A percentile compares a stretch with the other conserved stretches of the same genome.
Evolutionary conservation across 2,113 vertebrate species (phyloP).

Genomic region (Danionella cerebrum): DNA sequence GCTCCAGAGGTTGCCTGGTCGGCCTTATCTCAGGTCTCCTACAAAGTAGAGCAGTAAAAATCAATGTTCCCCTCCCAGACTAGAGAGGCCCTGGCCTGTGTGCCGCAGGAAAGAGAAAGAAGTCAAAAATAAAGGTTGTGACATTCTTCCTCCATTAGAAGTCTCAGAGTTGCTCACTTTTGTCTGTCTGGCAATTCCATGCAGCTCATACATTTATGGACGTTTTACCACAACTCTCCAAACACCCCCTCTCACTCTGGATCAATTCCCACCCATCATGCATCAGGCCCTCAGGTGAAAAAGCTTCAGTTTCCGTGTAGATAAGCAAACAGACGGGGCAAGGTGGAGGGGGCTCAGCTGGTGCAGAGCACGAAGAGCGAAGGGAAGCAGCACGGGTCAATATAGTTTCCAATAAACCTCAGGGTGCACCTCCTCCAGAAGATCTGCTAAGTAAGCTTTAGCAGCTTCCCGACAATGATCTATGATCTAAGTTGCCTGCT

Average conservation of each 20-base stretch:
- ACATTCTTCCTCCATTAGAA: slow-evolving; percentile 4
- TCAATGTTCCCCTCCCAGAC: slow-evolving; percentile 41
- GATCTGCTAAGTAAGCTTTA: slow-evolving; percentile 20
- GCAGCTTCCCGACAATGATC: slow-evolving; percentile 1
- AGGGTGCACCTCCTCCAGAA: slow-evolving; percentile 24
- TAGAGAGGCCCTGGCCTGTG: slow-evolving; percentile 30
- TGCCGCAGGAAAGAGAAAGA: slow-evolving; percentile 21
- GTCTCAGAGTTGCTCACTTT: neutral
- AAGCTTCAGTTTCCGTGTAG: slow-evolving; percentile 2
- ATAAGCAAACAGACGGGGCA: slow-evolving; percentile 17
- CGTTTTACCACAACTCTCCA: slow-evolving; percentile 1
- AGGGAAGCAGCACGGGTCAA: slow-evolving; percentile 29
- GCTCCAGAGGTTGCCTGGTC: slow-evolving; percentile 18
- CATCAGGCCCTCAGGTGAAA: slow-evolving; percentile 23
- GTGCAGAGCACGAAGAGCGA: slow-evolving; percentile 21
- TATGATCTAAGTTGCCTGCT: neutral
- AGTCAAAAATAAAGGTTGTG: neutral
- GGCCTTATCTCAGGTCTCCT: slow-evolving; percentile 21
- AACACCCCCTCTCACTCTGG: neutral
- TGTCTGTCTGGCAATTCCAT: neutral
- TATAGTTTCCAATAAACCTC: slow-evolving; percentile 37
- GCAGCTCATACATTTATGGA: slow-evolving; percentile 15
- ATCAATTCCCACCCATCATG: slow-evolving; percentile 26
- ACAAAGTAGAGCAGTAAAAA: slow-evolving; percentile 15
- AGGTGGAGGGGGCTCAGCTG: slow-evolving; percentile 43